These are phyloP conservation scores for Dissostichus mawsoni DNA, from an alignment of 2,113 vertebrate species.

Conservation along the genomic window DNA sequence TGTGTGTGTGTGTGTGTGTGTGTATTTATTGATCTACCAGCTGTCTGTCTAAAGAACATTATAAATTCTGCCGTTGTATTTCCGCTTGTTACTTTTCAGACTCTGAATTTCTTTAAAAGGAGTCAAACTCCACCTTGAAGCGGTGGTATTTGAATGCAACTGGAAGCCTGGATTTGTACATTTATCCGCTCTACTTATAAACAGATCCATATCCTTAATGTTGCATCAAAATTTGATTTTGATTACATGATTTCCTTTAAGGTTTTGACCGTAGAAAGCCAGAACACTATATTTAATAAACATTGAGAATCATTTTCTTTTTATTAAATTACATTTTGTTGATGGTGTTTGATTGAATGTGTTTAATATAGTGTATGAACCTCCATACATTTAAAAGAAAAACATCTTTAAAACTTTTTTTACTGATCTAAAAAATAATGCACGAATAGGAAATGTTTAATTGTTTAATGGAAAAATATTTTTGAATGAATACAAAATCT, in stretches of 20 bases:
- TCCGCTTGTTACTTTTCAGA: conserved; percentile 11
- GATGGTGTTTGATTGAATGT: no score
- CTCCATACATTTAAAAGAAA: no score
- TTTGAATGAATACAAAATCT: no score
- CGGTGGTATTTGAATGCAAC: not conserved
- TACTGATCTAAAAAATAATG: no score
- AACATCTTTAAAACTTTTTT: no score
- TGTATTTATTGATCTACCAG: conserved; percentile 42
- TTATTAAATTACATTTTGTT: no score
- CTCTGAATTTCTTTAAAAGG: not conserved
- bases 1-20: not conserved
- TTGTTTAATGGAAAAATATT: no score
- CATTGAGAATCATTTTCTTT: no score
- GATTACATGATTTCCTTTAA: not conserved
- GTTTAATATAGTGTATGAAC: no score
- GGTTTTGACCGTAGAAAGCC: not conserved
- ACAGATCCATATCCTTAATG: no score
- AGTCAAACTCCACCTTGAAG: not conserved
- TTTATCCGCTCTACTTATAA: not conserved
- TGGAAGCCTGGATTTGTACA: conserved; percentile 7
- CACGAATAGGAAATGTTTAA: no score
- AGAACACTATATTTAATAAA: not conserved
- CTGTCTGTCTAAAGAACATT: conserved; percentile 20
- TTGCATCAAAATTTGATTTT: not conserved
- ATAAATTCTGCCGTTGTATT: conserved; percentile 16